Evolutionary conservation across 2,113 vertebrate species (phyloP).

Genomic region (Puffinus mauretanicus): DNA sequence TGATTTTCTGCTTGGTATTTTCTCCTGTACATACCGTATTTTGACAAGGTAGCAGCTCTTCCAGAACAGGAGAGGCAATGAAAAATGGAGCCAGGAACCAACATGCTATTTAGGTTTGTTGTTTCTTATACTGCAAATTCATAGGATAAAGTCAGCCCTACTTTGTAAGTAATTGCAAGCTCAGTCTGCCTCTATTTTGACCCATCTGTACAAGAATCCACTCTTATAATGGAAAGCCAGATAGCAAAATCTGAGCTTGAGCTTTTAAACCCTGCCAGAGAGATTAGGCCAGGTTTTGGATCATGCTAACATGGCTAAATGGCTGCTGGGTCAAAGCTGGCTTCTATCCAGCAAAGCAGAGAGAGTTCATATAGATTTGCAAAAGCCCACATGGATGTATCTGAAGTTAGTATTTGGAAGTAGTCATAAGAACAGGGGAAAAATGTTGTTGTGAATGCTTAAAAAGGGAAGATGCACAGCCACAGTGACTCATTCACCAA

Average conservation of each 20-base stretch:
- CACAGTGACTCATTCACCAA: not conserved
- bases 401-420: not conserved
- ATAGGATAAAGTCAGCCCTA: conserved; percentile 4
- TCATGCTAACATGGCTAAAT: not conserved
- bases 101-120: not conserved
- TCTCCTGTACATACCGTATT: not conserved
- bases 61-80: not conserved
- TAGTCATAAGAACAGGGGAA: not conserved
- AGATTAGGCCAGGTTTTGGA: not conserved
- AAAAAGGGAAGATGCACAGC: not conserved
- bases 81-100: not conserved
- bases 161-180: not conserved
- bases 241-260: not conserved
- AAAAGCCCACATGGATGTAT: not conserved
- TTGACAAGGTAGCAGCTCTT: conserved; percentile 5
- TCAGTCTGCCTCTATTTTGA: conserved; percentile 3
- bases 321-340: not conserved
- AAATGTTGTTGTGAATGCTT: not conserved
- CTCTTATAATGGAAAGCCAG: not conserved
- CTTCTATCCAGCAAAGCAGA: not conserved
- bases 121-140: not conserved
- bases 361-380: not conserved
- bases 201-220: not conserved
- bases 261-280: not conserved
- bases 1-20: not conserved